A percentile compares a stretch with the other conserved stretches of the same genome.
Evolutionary conservation across 2,888 invertebrate species (phyloP).

Genomic region (Andrena fulva): DNA sequence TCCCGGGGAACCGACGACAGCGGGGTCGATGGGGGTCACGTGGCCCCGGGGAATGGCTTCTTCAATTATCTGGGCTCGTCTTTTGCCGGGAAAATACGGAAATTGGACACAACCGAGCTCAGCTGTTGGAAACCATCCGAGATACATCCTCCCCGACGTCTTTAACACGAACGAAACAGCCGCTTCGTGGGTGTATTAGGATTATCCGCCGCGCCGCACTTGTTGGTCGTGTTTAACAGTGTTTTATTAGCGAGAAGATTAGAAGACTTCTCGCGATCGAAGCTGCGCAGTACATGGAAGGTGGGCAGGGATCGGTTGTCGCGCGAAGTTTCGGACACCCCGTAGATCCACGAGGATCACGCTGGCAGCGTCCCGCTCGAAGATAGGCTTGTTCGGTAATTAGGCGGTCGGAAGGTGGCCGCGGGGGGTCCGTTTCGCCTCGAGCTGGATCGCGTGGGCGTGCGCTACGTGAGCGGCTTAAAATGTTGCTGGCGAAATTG

Average conservation of each 20-base stretch:
- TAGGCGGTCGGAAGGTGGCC: slow-evolving; percentile 76
- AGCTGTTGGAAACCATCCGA: neutral
- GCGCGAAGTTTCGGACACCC: slow-evolving; percentile 62
- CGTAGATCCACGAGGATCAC: slow-evolving; percentile 60
- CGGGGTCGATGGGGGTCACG: slow-evolving; percentile 54
- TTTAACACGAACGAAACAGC: slow-evolving; percentile 11
- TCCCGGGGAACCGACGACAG: slow-evolving; percentile 58
- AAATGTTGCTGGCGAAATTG: slow-evolving; percentile 77
- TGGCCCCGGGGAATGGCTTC: slow-evolving; percentile 39
- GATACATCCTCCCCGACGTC: neutral
- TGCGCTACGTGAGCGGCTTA: slow-evolving; percentile 66
- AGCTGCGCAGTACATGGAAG: neutral
- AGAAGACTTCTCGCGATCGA: neutral
- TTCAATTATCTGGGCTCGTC: slow-evolving; percentile 52
- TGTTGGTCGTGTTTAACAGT: neutral
- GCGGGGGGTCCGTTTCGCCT: slow-evolving; percentile 76
- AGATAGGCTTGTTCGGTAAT: slow-evolving; percentile 80
- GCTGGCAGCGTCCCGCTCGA: slow-evolving; percentile 64
- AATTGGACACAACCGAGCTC: slow-evolving; percentile 29
- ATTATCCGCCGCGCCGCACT: neutral
- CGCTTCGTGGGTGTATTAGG: neutral
- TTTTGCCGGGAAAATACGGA: slow-evolving; percentile 47
- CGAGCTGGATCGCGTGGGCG: slow-evolving; percentile 71
- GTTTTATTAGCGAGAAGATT: slow-evolving; percentile 3
- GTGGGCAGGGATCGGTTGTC: neutral